Percentiles rank a stretch among this genome's conserved stretches.
phyloP scores from a whole-genome alignment of 2,797 vertebrate species.

The Etheostoma perlongum region DNA sequence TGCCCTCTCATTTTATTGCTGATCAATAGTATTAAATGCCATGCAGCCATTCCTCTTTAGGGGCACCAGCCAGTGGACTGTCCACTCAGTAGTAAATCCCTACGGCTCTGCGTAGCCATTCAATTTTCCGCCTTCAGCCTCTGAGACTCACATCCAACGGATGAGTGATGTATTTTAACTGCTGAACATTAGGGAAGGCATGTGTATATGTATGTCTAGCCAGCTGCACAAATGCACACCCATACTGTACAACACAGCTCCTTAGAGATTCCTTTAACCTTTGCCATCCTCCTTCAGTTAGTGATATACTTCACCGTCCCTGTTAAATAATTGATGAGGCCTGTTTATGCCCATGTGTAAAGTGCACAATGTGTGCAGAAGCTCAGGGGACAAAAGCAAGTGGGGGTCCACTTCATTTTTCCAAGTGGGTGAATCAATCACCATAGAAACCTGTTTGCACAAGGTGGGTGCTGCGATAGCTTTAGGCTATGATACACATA shows the following conservation, averaged over 20 bases:
- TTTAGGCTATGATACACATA: constrained; percentile 18
- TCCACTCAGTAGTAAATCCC: constrained; percentile 71
- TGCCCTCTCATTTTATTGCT: constrained; percentile 70
- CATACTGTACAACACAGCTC: constrained; percentile 9
- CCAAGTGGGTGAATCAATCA: constrained; percentile 24
- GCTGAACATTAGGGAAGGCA: constrained; percentile 29
- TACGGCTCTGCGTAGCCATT: constrained; percentile 54
- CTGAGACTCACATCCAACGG: constrained; percentile 42
- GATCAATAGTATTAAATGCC: constrained; percentile 81
- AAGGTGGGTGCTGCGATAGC: constrained; percentile 26
- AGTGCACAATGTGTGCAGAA: constrained; percentile 48
- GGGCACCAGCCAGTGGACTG: constrained; percentile 58
- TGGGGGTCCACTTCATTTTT: constrained; percentile 22
- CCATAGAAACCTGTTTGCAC: constrained; percentile 25
- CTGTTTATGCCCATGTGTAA: constrained; percentile 53
- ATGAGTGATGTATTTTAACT: constrained; percentile 61
- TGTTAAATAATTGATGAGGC: constrained; percentile 57
- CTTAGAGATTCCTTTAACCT: constrained; percentile 32
- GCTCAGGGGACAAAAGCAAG: constrained; percentile 41
- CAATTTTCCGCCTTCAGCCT: constrained; percentile 72
- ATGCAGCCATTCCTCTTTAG: constrained; percentile 62
- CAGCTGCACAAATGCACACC: constrained; percentile 9
- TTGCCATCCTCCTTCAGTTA: constrained; percentile 16
- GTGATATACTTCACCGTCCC: constrained; percentile 30
- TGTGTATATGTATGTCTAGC: constrained; percentile 11